Conservation (phyloP, 2,888 invertebrate species). For the Pristionchus japonicus region DNA sequence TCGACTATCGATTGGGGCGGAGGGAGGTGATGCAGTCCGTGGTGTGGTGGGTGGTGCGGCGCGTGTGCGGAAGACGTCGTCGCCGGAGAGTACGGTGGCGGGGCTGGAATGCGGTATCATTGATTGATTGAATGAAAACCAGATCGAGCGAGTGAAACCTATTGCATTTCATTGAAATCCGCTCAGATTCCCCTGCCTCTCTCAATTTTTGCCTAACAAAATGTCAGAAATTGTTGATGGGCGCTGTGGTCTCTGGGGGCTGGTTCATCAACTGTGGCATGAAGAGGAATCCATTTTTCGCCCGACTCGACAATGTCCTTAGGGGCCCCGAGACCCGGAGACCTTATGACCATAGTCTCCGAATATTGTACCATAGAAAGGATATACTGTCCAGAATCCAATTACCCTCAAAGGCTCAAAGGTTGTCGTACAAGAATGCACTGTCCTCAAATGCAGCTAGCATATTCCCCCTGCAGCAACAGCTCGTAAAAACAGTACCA, state of each 20-base stretch:
- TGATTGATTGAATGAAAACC: background rate
- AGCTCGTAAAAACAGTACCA: background rate
- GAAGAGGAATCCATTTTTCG: slow-evolving; percentile 22
- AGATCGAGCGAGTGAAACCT: background rate
- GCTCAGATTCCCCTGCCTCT: background rate
- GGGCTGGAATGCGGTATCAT: slow-evolving; percentile 22
- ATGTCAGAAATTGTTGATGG: slow-evolving; percentile 7
- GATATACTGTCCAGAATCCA: no score
- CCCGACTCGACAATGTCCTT: background rate
- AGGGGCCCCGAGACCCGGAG: no score
- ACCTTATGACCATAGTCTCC: background rate
- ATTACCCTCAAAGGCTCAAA: no score
- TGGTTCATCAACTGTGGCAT: slow-evolving; percentile 3
- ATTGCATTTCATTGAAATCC: background rate
- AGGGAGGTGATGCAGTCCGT: slow-evolving; percentile 27
- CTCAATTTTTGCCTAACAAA: background rate
- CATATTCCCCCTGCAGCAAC: background rate
- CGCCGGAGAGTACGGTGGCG: slow-evolving; percentile 43
- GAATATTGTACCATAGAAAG: background rate
- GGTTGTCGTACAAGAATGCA: no score
- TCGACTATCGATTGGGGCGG: slow-evolving; percentile 29
- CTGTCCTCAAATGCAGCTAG: background rate
- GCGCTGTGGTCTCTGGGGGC: background rate
- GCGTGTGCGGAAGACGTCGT: slow-evolving; percentile 14
- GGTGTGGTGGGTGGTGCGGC: slow-evolving; percentile 29